Evolutionary conservation across 2,113 vertebrate species (phyloP), one percentile per base, ranked within the genome.

Genomic region (Progne subis): DNA sequence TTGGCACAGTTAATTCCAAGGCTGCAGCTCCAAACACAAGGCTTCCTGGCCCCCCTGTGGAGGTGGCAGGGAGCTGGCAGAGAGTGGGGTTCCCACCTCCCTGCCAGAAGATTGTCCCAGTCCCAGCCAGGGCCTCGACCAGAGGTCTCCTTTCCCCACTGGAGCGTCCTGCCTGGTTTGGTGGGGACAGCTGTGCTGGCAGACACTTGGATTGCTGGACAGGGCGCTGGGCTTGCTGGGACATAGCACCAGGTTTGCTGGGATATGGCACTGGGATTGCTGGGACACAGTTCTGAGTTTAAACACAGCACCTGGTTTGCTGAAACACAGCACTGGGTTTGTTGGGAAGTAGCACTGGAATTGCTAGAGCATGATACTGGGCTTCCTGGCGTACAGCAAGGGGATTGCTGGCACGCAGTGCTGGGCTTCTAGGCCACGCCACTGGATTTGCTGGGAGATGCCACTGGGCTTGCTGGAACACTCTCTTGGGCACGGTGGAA

Each of bases 1-100:
- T 86, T 91, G 88, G 75, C 55, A 4, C 32, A 31, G 90, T 77
- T 95, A 90, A 94, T 88, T 92, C 86, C 88, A 25, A 44, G 61
- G 31, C 75, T 76, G 69, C 90, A 77, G 74, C 83, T 91, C 82
- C 90, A 64, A 86, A 65, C 34, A 60, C 7, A 6, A 55, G 86
- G 25, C 39, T 86, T 79, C 32, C n/a, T 70, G 76, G 4, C 34
- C 34, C 57, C 44, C 19, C 60, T 5, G 7, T 34, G 34, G 56
- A 11, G 28, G 46, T 59, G 56, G 34, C 70, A 78, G 53, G 28
- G 64, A 44, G 10, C 34, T 82, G 57, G 52, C 41, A 19, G 50
- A 23, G 26, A 31, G 59, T 12, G 25, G 65, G 31, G 6, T 15
- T 64, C 28, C 61, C 46, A 23, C 49, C 23, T 60, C 49, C 29